Base-by-base conservation (phyloP, 2,797 vertebrate species). In the Salarias fasciatus region DNA sequence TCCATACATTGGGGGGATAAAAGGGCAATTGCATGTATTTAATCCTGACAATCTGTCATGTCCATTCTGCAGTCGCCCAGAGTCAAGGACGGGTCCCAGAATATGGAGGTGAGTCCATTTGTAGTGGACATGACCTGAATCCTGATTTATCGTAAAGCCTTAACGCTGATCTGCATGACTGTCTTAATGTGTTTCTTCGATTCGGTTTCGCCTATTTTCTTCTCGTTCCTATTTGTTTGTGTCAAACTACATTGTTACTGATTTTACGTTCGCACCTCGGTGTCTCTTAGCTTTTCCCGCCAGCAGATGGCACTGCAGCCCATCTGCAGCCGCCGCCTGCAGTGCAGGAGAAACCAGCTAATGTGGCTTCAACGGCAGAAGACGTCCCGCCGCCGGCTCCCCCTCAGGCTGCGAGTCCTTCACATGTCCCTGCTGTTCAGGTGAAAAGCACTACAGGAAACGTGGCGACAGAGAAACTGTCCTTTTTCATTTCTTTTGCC, bases 51-150 rank as follows among this genome's bases (percentile, higher is more conserved):
- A 90, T 91, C 86, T 91, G 82, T 92, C 87, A 82, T 92, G 87
- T 91, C 90, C 87, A 57, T 90, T 80, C 90, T 94, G 76, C 79
- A 97, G 96, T 97, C 96, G 75, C 96, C 96, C 78, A 93, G 96
- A 88, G 96, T 98, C 88, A 97, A 96, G 92, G 96, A 98, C 56
- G 92, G 94, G 61, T 80, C 92, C 84, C 92, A 94, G 82, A 95
- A 94, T 79, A 91, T 95, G 7, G 95, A 97, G 94, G 96, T 98
- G 86, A 95, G 94, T 91, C 60, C n/a, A 12, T 62, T 83, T 30
- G 40, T 82, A 51, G 78, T 83, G 86, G 90, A 81, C 88, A 84
- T 87, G 84, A 89, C 86, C 50, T 63, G 11, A 45, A 75, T 78
- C 63, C 59, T 79, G 65, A 84, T 86, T 84, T 41, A 59, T 53